Evolutionary conservation across 2,113 vertebrate species (phyloP), one percentile per base, ranked within the genome.

Genomic region (Taurulus bubalis): DNA sequence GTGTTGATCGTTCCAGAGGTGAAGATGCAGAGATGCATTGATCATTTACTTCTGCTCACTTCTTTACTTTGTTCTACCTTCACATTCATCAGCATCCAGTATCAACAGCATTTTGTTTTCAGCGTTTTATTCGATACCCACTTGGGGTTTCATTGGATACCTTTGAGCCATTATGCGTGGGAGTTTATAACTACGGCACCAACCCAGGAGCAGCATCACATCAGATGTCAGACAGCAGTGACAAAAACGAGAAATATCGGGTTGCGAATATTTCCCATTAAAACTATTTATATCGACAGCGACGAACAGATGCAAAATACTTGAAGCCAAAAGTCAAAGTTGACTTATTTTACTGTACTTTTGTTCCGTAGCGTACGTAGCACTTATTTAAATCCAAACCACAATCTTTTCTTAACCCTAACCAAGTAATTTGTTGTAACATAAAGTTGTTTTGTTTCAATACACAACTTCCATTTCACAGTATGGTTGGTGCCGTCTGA

Each of bases 1-100:
- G 60, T 67, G 18, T 55, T 30, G 55, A 34, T 74, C 30, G 32
- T 16, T 64, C 22, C 72, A 84, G 65, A 60, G 4, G 20, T 6
- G 42, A 53, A 16, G 40, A 55, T 30, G 18, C 28, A 40, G 16
- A 58, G 45, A 28, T 51, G 30, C 67, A 51, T 20, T 26, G 14
- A 73, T 72, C 0, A 42, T 12, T 32, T 6, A 40, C 26, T 11
- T 34, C 32, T 51, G 10, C 22, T 42, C 32, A 34, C 24, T 20
- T 3, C 3, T 18, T 26, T 28, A 0, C 11, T 22, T 3, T 11
- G 34, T 8, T 32, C 26, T 20, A n/a, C 16, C 8, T 6, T 70
- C 45, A 55, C 20, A 6, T 67, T 38, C 36, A 42, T 42, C 34
- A 53, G 16, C 15, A 38, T 38, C 38, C 24, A 34, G 45, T 67